Percentiles rank a stretch among this genome's conserved stretches.
phyloP scores from a whole-genome alignment of 2,797 vertebrate species.

The Microcaecilia unicolor region DNA sequence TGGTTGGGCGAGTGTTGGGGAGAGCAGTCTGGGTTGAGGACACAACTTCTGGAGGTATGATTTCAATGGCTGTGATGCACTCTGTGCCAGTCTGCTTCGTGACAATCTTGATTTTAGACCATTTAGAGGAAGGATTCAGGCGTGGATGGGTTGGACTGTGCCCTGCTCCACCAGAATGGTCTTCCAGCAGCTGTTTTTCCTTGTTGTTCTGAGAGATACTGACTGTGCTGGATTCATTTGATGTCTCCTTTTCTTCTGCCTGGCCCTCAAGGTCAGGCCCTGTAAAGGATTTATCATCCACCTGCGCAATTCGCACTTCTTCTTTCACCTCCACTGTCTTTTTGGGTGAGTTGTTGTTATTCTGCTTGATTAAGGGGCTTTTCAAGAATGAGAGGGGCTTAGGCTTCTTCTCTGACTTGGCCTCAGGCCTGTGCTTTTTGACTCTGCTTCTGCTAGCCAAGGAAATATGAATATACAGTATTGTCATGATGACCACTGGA shows the following conservation, averaged over 20 bases:
- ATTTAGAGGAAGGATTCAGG: conserved; percentile 64
- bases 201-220: conserved; percentile 74
- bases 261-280: conserved; percentile 36
- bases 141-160: conserved; percentile 30
- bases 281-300: conserved; percentile 62
- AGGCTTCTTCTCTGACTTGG: conserved; percentile 55
- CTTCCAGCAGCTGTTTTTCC: conserved; percentile 59
- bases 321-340: conserved; percentile 56
- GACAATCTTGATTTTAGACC: conserved; percentile 97
- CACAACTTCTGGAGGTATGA: conserved; percentile 72
- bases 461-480: conserved; percentile 93
- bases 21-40: conserved; percentile 65
- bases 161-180: conserved; percentile 47
- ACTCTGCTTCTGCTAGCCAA: conserved; percentile 92
- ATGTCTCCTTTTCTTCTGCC: conserved; percentile 59
- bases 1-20: conserved; percentile 71
- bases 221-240: conserved; percentile 78
- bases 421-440: conserved; percentile 64
- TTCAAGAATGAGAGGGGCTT: conserved; percentile 67
- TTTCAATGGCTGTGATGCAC: conserved; percentile 93
- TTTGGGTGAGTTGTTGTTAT: conserved; percentile 68
- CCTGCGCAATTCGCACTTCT: conserved; percentile 75
- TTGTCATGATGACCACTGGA: conserved; percentile 94
- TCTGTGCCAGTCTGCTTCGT: conserved; percentile 88
- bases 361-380: conserved; percentile 73